Evolutionary conservation across 2,888 invertebrate species (phyloP), one percentile per base, ranked within the genome.

Genomic region (Noctua janthe): DNA sequence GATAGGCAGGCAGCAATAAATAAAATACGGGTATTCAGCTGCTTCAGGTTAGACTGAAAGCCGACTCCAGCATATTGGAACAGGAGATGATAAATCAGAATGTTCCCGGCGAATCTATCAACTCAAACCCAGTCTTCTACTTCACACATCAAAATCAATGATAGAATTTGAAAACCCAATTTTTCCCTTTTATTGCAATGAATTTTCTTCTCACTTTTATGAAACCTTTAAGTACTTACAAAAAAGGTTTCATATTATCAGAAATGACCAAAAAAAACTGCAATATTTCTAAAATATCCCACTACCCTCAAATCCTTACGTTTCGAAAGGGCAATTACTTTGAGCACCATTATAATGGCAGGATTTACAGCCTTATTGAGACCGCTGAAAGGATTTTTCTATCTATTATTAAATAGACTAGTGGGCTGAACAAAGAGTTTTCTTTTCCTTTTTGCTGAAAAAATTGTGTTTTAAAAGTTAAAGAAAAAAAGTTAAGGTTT

Each of bases 381-480:
- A 67, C 35, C 49, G 2, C 17, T 59, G 59, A 29, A 35, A 20
- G 13, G 51, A 47, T 47, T 7, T 43, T 6, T 29, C n/a, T 43
- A 70, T 73, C 69, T 49, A 20, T 69, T 73, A 66, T 47, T 59
- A 59, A 74, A 71, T 80, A 17, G 64, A 64, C 47, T 56, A 64
- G 29, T 70, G 17, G 51, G 15, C 20, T 20, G 7, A 20, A 2
- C 20, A 20, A 54, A 20, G 54, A 20, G 0, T 54, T 54, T 54
- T 66, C 23, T 23, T 66, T 66, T 29, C 23, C 62, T 85, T 35
- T 3, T 66, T 51, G 39, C 2, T 49, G 10, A 29, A 29, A 1
- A 78, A 64, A 54, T 23, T 8, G 23, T 54, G 20, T 54, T 23
- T 54, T 54, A 54, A 10, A 54, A 54, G 8, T 29, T 29, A 29